phyloP scores from a whole-genome alignment of 2,797 vertebrate species.

The Pseudochirops corinnae region DNA sequence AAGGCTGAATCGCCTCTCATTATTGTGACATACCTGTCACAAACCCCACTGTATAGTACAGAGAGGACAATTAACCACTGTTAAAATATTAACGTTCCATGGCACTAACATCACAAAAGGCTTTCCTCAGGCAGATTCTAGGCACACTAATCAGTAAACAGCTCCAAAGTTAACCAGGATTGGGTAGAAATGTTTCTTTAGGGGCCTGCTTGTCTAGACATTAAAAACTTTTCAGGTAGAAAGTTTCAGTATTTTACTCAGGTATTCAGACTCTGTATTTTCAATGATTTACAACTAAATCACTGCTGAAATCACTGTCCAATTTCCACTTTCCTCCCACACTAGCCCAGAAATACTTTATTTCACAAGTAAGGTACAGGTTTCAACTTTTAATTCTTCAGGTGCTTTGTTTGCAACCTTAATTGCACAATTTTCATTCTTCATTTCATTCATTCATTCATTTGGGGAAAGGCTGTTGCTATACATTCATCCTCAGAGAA shows the following conservation, averaged over 20 bases:
- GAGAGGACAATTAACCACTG: not conserved
- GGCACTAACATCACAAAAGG: not conserved
- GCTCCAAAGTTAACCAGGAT: not conserved
- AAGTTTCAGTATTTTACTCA: not conserved
- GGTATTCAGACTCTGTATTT: not conserved
- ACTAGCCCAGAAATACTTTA: no score
- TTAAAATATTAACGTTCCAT: not conserved
- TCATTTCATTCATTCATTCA: not conserved
- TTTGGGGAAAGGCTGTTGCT: not conserved
- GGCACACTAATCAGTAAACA: not conserved
- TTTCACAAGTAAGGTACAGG: not conserved
- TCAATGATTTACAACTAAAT: not conserved
- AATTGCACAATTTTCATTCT: not conserved
- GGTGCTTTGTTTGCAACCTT: not conserved
- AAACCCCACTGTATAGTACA: not conserved
- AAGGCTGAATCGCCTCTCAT: not conserved
- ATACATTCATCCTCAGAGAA: not conserved
- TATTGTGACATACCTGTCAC: not conserved
- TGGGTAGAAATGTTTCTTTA: not conserved
- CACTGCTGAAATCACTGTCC: no score
- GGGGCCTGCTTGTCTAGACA: not conserved
- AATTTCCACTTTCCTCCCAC: no score
- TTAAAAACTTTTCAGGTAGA: not conserved
- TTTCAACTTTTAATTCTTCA: not conserved
- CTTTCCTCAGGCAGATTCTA: not conserved